Evolutionary conservation across 2,113 vertebrate genomes (phyloP).

Genomic region (Dasypus novemcinctus): DNA sequence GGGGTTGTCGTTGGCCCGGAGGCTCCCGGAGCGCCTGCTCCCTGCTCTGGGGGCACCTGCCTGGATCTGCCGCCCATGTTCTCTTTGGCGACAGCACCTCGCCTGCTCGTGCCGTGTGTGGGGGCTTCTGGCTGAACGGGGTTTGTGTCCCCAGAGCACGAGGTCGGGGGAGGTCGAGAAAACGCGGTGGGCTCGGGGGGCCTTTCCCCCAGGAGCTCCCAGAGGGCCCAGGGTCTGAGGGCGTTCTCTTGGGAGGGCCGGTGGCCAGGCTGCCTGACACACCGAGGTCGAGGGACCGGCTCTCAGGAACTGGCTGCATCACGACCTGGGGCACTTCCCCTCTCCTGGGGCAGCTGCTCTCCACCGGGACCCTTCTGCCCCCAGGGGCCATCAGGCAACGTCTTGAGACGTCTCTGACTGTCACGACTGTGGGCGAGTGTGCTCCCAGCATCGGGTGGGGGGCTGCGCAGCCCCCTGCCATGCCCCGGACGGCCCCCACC

Average conservation of each 20-base stretch:
- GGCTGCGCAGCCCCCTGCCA: no score
- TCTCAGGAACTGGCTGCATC: not conserved
- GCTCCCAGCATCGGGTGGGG: not conserved
- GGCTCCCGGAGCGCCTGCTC: no score
- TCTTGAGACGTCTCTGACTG: not conserved
- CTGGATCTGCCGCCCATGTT: accelerated
- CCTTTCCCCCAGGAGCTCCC: not conserved
- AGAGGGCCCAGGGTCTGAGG: not conserved
- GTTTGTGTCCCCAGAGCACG: not conserved
- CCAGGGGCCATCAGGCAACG: not conserved
- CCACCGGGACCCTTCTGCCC: not conserved
- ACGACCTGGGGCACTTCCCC: not conserved
- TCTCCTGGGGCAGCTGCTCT: not conserved
- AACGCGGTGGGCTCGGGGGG: not conserved
- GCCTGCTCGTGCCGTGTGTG: not conserved
- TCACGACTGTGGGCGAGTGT: not conserved
- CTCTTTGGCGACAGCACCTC: not conserved
- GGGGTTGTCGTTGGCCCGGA: no score
- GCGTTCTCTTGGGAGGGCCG: not conserved
- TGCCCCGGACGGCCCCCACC: not conserved
- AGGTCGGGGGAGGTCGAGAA: not conserved
- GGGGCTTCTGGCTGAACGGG: not conserved
- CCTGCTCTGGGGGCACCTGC: not conserved
- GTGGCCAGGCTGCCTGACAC: accelerated
- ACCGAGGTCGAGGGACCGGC: not conserved